Conservation (phyloP, 2,888 invertebrate genomes). For the Clanis bilineata region DNA sequence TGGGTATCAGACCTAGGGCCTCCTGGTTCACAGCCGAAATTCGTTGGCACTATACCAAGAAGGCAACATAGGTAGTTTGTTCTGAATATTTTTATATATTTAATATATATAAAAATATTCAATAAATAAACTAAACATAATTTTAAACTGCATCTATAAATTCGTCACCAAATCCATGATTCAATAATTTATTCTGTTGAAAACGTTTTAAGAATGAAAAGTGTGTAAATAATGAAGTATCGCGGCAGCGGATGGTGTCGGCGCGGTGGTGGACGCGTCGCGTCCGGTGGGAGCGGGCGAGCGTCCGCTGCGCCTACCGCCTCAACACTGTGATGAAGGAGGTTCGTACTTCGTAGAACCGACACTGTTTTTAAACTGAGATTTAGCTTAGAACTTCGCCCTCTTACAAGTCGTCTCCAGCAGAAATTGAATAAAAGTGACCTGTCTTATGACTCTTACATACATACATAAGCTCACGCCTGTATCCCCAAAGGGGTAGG, state of each 20-base stretch:
- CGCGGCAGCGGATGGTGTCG: constrained; percentile 38
- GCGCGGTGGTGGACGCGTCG: constrained; percentile 42
- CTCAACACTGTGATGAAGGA: constrained; percentile 38
- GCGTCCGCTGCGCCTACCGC: constrained; percentile 38
- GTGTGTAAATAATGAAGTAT: constrained; percentile 14
- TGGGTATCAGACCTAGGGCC: too few relatives aligned
- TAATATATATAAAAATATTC: neutral
- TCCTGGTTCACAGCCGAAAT: too few relatives aligned
- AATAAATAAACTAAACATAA: neutral
- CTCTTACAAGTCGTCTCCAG: too few relatives aligned
- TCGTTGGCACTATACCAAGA: too few relatives aligned
- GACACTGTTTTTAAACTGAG: neutral
- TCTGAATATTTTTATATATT: too few relatives aligned
- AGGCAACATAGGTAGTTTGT: too few relatives aligned
- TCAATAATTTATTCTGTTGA: neutral
- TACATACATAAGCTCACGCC: too few relatives aligned
- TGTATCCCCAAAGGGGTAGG: too few relatives aligned
- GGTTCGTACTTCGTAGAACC: constrained; percentile 37
- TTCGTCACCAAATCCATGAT: neutral
- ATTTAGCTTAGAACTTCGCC: too few relatives aligned
- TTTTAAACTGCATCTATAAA: neutral
- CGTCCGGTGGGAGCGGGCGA: constrained; percentile 38
- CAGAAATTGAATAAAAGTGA: too few relatives aligned
- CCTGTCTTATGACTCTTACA: too few relatives aligned
- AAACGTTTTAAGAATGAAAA: constrained; percentile 7